Percentiles rank a stretch among this genome's conserved stretches.
phyloP scores from a whole-genome alignment of 1,140 invertebrate species.

The Diorhabda sublineata region DNA sequence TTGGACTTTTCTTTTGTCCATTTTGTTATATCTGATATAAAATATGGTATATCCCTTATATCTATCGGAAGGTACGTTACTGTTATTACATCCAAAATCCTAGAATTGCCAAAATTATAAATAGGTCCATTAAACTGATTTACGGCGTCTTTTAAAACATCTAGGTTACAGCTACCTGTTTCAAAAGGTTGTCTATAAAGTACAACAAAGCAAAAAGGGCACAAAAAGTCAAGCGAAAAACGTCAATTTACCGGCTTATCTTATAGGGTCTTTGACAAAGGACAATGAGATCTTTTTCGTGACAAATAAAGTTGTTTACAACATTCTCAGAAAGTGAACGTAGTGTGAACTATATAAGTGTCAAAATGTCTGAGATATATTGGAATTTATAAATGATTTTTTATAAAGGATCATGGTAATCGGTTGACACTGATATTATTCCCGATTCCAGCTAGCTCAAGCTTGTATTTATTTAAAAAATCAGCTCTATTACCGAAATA shows the following conservation, averaged over 20 bases:
- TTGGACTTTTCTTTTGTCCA: too few relatives aligned
- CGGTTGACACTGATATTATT: neutral
- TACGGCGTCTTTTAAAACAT: neutral
- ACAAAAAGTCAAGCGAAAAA: constrained; percentile 2
- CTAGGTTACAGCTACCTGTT: constrained; percentile 1
- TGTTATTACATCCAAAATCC: neutral
- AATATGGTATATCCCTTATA: too few relatives aligned
- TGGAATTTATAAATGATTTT: neutral
- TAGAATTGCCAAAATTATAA: neutral
- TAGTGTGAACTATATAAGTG: neutral
- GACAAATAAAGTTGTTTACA: constrained; percentile 2
- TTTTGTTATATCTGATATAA: too few relatives aligned
- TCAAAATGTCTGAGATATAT: neutral
- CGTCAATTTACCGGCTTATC: constrained; percentile 1
- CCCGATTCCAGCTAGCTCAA: too few relatives aligned
- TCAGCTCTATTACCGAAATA: too few relatives aligned
- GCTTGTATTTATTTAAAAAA: too few relatives aligned
- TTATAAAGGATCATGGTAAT: neutral
- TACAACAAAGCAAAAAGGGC: constrained; percentile 1
- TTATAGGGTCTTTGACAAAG: neutral
- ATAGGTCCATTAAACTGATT: neutral
- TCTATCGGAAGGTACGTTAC: too few relatives aligned
- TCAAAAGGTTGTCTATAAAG: neutral
- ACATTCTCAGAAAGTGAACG: neutral
- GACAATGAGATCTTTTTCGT: neutral